A percentile compares a stretch with the other conserved stretches of the same genome.
Conservation (phyloP, 2,888 invertebrate genomes). For the Archips xylosteana region DNA sequence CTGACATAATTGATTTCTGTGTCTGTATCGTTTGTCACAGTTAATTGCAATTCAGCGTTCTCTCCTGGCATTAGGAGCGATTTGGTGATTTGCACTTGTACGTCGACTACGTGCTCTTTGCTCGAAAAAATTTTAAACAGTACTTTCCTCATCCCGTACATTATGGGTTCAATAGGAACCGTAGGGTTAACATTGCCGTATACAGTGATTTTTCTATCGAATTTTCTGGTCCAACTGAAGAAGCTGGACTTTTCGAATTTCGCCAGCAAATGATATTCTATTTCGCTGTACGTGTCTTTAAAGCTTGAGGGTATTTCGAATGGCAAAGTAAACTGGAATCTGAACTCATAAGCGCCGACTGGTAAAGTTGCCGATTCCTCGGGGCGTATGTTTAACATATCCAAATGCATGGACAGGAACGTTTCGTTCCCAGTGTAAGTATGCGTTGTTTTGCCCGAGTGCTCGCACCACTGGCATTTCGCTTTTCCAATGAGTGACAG, state of each 20-base stretch:
- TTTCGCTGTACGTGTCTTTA: conserved; percentile 47
- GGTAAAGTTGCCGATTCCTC: conserved; percentile 19
- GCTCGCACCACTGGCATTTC: conserved; percentile 43
- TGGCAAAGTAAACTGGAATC: conserved; percentile 25
- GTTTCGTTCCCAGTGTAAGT: conserved; percentile 43
- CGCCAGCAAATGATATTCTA: conserved; percentile 56
- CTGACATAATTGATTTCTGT: conserved; percentile 13
- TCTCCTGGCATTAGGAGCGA: conserved; percentile 36
- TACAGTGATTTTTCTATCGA: conserved; percentile 52
- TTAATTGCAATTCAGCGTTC: conserved; percentile 23
- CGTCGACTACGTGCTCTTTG: conserved; percentile 49
- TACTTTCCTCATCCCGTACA: conserved; percentile 53
- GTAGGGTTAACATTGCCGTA: conserved; percentile 51
- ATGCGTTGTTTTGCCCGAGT: conserved; percentile 23
- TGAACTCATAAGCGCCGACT: conserved; percentile 22
- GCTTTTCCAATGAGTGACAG: conserved; percentile 50
- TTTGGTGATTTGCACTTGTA: conserved; percentile 31
- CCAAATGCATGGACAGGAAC: conserved; percentile 35
- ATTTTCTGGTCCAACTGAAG: conserved; percentile 53
- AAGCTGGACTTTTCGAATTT: conserved; percentile 57
- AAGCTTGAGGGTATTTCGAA: conserved; percentile 55
- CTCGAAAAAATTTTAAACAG: conserved; percentile 52
- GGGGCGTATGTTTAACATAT: conserved; percentile 16
- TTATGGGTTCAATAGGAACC: conserved; percentile 47
- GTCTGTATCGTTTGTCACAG: conserved; percentile 31